Base-by-base conservation (phyloP, 2,888 invertebrate genomes). In the Steinernema scapterisci region DNA sequence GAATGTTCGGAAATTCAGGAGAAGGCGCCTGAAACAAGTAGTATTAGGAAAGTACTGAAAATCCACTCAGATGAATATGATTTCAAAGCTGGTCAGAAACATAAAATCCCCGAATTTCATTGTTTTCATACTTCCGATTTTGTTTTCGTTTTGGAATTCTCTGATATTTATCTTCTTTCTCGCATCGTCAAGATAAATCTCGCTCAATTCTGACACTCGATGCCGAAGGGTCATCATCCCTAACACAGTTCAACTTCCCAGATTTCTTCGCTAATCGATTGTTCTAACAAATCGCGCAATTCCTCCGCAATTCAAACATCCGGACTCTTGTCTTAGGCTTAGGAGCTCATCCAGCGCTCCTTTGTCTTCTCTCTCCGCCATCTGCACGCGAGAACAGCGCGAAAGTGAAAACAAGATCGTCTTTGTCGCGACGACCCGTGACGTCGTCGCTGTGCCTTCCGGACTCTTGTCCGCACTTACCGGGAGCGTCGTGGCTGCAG, bases 261-360 rank as follows among this genome's bases (percentile, higher is more conserved):
- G 13, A 16, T 5, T 7, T 48, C 19, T 19, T 19, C 13, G 48
- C 48, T 48, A 19, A 48, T 48, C 48, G 16, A n/a, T 48, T 48
- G n/a, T 19, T 48, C 13, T 16, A 48, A 5, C 48, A 48, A 19
- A 16, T 16, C 13, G 16, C 48, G 48, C 48, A 48, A 5, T 48
- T 48, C 13, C 19, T 48, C 21, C 54, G 54, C 54, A 54, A 19
- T 54, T 54, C 54, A 54, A 54, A 54, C 54, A 54, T 54, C 54
- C 54, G 54, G 54, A 54, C 11, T 16, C 54, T 19, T 7, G 11
- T n/a, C 38, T 38, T 38, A 38, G 38, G 5, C 9, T 38, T 5
- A 3, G 25, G 2, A 25, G 54, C 54, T 19, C 13, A 2, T 54
- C 54, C 54, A 6, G 23, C 21, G 21, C 54, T 25, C 54, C 54